phyloP scores from a whole-genome alignment of 2,113 vertebrate genomes.

The Corythornis vintsioides region DNA sequence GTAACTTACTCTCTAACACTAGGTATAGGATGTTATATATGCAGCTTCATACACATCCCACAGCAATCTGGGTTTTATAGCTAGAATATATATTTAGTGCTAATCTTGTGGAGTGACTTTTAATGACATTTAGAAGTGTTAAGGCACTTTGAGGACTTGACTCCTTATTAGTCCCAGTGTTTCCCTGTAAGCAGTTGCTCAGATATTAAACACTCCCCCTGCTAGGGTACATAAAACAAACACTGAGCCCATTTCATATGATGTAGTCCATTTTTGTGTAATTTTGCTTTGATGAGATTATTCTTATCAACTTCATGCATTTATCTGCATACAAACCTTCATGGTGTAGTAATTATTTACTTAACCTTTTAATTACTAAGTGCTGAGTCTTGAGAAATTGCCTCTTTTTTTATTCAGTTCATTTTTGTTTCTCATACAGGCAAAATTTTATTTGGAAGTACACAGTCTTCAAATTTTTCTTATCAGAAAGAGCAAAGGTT shows the following conservation, averaged over 20 bases:
- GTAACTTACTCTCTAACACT: background rate
- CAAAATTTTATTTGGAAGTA: background rate
- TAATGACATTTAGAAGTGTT: constrained; percentile 46
- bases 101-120: constrained; percentile 32
- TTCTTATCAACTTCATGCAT: background rate
- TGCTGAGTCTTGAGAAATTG: background rate
- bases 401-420: background rate
- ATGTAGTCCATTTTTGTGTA: background rate
- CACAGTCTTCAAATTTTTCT: background rate
- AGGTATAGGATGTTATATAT: background rate
- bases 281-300: background rate
- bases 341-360: background rate
- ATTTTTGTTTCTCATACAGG: background rate
- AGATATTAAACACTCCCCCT: background rate
- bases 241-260: background rate
- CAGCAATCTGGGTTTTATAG: background rate
- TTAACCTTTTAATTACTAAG: background rate
- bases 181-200: background rate
- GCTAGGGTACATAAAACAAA: background rate
- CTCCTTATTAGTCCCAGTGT: background rate
- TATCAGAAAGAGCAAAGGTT: background rate
- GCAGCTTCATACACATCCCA: background rate
- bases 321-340: background rate
- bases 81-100: background rate
- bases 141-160: background rate